Base-by-base conservation (phyloP, 2,113 vertebrate genomes). In the Myotis yumanensis region DNA sequence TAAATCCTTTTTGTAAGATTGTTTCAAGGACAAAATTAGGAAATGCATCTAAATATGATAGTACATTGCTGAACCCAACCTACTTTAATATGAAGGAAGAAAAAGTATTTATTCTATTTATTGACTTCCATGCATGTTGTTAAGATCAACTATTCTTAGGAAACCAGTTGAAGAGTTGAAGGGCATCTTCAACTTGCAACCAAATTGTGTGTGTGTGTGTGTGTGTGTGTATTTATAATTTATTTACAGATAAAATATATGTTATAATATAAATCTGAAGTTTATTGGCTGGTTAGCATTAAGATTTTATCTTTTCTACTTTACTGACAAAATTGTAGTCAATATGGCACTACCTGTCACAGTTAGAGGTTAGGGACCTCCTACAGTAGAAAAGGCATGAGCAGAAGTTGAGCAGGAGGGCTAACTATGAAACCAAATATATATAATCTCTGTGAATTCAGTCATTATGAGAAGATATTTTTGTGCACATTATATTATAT, bases 21-120 rank as follows among this genome's bases (percentile, higher is more conserved):
- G 23, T 51, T 86, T 89, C 75, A 62, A n/a, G 10, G 52, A 90
- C 89, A 48, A 92, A 80, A 86, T 90, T 85, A 62, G 7, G 68
- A 73, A 83, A 80, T 40, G 8, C 4, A 68, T 69, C 18, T 62
- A 43, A 57, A 95, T 62, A 79, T 72, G 23, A 73, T 43, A 52
- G 15, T 18, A 30, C 3, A 3, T 37, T 86, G 35, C 52, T 94
- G 16, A 40, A 22, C 17, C n/a, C 48, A 87, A 92, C 5, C 28
- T 73, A 14, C 23, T 79, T 87, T 79, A 32, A 86, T 59, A 68
- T 71, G 30, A 93, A 84, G 30, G 10, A 64, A 89, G 37, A 18
- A 94, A 23, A n/a, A 66, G 16, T 43, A 71, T 86, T 71, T 62
- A 35, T 5, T 77, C 11, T 43, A 71, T 86, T 71, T 62, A 35